Percentiles rank a stretch among this genome's conserved stretches.
These are phyloP conservation scores for Sesamia nonagrioides DNA, from an alignment of 1,140 invertebrate species.

Conservation along the genomic window DNA sequence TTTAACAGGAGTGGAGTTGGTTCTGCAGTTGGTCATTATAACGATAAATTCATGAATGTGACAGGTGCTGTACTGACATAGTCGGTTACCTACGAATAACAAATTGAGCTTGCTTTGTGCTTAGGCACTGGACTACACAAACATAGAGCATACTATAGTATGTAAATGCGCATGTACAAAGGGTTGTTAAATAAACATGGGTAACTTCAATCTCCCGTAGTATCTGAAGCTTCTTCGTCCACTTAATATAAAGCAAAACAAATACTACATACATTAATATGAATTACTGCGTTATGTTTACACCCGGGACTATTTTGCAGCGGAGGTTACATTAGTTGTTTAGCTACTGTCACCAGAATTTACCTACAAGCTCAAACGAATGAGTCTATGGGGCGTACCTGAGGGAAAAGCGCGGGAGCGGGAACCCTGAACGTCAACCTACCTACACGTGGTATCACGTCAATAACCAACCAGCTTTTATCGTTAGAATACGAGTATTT, in stretches of 20 bases:
- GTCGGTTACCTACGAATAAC: conserved; percentile 26
- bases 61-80: conserved; percentile 13
- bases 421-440: not conserved
- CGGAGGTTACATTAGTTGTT: not conserved
- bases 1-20: not conserved
- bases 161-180: not conserved
- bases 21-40: conserved; percentile 12
- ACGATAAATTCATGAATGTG: conserved; percentile 36
- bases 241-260: not conserved
- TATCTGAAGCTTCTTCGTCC: not conserved
- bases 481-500: not conserved
- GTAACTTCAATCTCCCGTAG: not conserved
- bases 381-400: not conserved
- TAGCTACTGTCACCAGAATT: not conserved
- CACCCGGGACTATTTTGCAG: not conserved
- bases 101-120: conserved; percentile 32
- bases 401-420: conserved; percentile 2
- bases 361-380: not conserved
- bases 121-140: conserved; percentile 14
- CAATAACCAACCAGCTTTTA: not conserved
- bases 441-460: not conserved
- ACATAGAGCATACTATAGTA: not conserved
- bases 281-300: not conserved
- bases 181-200: conserved; percentile 14
- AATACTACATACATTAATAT: not conserved